Evolutionary conservation across 2,888 invertebrate species (phyloP).

Genomic region (Protonemura montana): DNA sequence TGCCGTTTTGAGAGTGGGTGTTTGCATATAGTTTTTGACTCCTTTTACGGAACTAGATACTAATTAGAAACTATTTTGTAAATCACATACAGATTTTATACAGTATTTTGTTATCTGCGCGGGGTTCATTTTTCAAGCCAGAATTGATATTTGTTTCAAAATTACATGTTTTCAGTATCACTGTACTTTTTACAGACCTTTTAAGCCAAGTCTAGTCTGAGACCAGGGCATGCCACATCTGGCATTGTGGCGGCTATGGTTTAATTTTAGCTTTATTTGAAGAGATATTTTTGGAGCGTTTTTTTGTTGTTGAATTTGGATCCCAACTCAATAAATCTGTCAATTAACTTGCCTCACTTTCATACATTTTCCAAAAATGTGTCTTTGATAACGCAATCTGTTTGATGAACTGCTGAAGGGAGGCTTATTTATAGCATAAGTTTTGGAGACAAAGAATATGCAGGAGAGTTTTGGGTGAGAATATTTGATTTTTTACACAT

Average conservation of each 20-base stretch:
- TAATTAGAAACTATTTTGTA: background rate
- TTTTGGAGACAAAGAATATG: background rate
- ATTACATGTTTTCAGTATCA: background rate
- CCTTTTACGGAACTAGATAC: background rate
- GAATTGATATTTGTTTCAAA: too few relatives aligned
- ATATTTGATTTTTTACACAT: background rate
- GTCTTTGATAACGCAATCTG: background rate
- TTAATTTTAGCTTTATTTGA: background rate
- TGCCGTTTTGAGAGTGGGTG: background rate
- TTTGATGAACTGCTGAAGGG: background rate
- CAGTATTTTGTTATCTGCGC: too few relatives aligned
- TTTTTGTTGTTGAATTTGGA: slow-evolving; percentile 4
- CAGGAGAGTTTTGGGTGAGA: background rate
- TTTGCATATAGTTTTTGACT: background rate
- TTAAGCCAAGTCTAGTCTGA: background rate
- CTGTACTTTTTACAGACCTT: background rate
- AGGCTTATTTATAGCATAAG: background rate
- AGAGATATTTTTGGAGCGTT: background rate
- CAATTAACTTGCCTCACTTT: background rate
- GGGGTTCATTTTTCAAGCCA: too few relatives aligned
- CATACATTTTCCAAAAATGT: background rate
- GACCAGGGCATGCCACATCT: background rate
- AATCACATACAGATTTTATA: too few relatives aligned
- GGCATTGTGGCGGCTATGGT: background rate
- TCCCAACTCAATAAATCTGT: slow-evolving; percentile 1